A percentile compares a stretch with the other conserved stretches of the same genome.
Evolutionary conservation across 2,113 vertebrate species (phyloP).

Genomic region (Plestiodon gilberti): DNA sequence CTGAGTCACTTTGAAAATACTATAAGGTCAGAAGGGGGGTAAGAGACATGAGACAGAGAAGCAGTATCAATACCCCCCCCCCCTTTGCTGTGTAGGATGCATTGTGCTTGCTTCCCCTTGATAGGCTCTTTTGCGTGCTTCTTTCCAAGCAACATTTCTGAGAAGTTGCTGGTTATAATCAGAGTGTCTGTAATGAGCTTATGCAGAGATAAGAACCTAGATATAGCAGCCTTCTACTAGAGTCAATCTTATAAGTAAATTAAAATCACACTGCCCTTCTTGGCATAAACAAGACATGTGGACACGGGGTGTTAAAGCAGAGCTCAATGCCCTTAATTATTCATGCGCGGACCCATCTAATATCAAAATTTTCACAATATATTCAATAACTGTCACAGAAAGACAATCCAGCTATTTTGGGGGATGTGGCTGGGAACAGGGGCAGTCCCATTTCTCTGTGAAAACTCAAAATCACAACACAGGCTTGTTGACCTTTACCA

Average conservation of each 20-base stretch:
- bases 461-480: not conserved
- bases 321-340: not conserved
- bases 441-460: not conserved
- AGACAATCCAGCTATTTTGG: not conserved
- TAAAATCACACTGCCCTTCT: slow-evolving; percentile 8
- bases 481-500: not conserved
- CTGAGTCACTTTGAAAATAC: too few relatives aligned
- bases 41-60: too few relatives aligned
- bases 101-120: too few relatives aligned
- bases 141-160: not conserved
- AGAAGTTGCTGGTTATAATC: slow-evolving; percentile 29
- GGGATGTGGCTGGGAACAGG: not conserved
- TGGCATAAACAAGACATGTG: not conserved
- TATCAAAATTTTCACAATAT: not conserved
- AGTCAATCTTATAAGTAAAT: slow-evolving; percentile 18
- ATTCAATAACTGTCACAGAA: not conserved
- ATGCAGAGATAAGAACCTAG: slow-evolving; percentile 31
- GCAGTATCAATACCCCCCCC: too few relatives aligned
- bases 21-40: too few relatives aligned
- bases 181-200: not conserved
- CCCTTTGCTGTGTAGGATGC: too few relatives aligned
- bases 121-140: not conserved
- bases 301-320: not conserved
- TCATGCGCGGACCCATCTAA: not conserved
- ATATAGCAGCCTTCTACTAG: slow-evolving; percentile 29